Evolutionary conservation across 2,797 vertebrate species (phyloP).

Genomic region (Sphenopsis melanotis): DNA sequence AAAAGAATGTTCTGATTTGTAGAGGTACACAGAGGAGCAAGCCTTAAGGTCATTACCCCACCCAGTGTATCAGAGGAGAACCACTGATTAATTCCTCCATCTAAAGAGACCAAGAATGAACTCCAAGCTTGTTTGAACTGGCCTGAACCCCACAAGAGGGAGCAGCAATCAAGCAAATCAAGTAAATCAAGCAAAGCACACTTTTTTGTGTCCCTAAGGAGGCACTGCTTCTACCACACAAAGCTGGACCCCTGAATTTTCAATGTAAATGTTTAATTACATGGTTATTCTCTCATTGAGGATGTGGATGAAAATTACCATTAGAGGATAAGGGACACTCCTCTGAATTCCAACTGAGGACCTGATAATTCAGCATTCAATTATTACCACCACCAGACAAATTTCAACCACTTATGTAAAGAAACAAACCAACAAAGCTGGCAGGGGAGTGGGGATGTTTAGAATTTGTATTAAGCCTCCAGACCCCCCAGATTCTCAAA

Average conservation of each 20-base stretch:
- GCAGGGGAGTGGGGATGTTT: neutral
- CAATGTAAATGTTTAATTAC: neutral
- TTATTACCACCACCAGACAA: neutral
- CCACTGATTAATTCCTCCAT: neutral
- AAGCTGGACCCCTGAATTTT: neutral
- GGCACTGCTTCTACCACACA: neutral
- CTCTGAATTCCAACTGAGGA: neutral
- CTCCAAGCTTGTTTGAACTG: neutral
- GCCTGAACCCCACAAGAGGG: conserved; percentile 49
- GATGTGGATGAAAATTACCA: neutral
- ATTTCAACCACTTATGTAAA: neutral
- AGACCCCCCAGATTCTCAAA: neutral
- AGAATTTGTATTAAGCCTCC: neutral
- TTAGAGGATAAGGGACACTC: neutral
- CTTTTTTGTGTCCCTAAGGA: neutral
- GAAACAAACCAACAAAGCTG: neutral
- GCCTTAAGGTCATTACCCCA: neutral
- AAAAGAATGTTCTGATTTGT: neutral
- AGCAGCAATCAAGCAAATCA: conserved; percentile 30
- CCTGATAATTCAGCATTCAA: neutral
- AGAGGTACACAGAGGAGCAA: neutral
- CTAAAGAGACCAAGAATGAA: neutral
- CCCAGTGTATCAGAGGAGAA: neutral
- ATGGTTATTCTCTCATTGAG: neutral
- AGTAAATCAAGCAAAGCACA: neutral